Evolutionary conservation across 2,113 vertebrate species (phyloP).

Genomic region (Erythrocercus mccallii): DNA sequence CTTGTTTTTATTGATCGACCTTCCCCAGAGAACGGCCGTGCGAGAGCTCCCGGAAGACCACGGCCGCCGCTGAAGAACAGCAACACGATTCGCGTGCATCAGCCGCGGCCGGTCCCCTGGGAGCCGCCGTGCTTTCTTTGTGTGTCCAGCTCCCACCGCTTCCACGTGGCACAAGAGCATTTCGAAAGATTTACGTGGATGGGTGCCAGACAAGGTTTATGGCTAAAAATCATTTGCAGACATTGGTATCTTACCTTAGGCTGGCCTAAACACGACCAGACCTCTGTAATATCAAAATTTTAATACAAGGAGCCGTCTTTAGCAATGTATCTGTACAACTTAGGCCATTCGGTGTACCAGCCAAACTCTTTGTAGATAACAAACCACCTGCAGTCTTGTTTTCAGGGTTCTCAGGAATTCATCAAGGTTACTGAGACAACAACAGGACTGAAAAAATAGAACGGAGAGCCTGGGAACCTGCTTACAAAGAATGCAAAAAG

Average conservation of each 20-base stretch:
- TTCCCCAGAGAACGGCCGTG: background rate
- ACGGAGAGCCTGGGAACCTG: too few relatives aligned
- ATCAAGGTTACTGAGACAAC: too few relatives aligned
- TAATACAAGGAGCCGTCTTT: too few relatives aligned
- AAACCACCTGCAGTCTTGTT: too few relatives aligned
- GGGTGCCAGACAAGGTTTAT: background rate
- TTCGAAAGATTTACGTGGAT: rapidly evolving
- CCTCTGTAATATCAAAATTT: rapidly evolving
- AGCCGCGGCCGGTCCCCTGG: background rate
- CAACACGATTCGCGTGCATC: background rate
- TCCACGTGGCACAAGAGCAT: rapidly evolving
- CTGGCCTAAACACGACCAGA: background rate
- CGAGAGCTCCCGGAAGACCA: background rate
- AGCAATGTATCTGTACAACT: too few relatives aligned
- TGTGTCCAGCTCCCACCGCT: rapidly evolving
- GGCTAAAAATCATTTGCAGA: background rate
- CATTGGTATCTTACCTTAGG: background rate
- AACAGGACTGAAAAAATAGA: too few relatives aligned
- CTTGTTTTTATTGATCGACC: background rate
- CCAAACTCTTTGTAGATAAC: too few relatives aligned
- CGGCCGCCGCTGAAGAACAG: background rate
- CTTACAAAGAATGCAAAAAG: too few relatives aligned
- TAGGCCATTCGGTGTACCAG: too few relatives aligned
- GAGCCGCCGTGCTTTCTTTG: too few relatives aligned
- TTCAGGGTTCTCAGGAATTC: too few relatives aligned